phyloP scores from a whole-genome alignment of 2,113 vertebrate genomes.

The Plectropomus leopardus region DNA sequence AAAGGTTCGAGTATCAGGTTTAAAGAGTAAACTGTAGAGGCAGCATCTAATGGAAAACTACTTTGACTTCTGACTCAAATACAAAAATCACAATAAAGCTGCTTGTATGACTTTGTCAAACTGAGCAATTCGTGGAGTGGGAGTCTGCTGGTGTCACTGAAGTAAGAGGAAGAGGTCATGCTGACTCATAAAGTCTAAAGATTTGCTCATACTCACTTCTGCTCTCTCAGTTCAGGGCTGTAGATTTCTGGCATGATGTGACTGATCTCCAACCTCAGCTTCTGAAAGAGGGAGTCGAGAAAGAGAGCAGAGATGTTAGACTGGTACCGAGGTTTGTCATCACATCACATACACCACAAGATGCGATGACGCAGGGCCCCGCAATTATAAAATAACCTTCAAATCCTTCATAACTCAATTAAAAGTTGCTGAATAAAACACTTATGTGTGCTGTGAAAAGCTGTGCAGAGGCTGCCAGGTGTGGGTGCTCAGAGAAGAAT shows the following conservation, averaged over 20 bases:
- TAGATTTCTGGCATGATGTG: conserved; percentile 85
- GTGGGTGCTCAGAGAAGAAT: neutral
- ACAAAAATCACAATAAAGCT: neutral
- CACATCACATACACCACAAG: neutral
- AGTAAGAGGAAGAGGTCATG: neutral
- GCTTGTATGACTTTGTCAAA: neutral
- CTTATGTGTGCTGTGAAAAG: conserved; percentile 33
- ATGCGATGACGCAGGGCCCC: neutral
- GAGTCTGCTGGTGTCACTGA: neutral
- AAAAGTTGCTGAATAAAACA: conserved; percentile 6
- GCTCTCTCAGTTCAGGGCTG: conserved; percentile 80
- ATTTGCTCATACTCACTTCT: conserved; percentile 83
- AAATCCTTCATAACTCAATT: conserved; percentile 1
- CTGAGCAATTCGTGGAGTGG: neutral
- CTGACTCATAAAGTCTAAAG: conserved; percentile 20
- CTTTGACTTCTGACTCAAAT: neutral
- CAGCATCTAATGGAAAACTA: neutral
- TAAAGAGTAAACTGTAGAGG: neutral
- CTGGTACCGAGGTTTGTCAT: neutral
- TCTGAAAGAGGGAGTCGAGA: conserved; percentile 79
- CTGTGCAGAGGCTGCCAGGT: neutral
- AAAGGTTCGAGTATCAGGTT: neutral
- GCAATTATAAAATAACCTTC: conserved; percentile 8
- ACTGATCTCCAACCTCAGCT: conserved; percentile 87
- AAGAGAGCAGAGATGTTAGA: neutral